A percentile compares a stretch with the other conserved stretches of the same genome.
phyloP scores from a whole-genome alignment of 1,140 invertebrate genomes.

The Chironomus striatipennis region DNA sequence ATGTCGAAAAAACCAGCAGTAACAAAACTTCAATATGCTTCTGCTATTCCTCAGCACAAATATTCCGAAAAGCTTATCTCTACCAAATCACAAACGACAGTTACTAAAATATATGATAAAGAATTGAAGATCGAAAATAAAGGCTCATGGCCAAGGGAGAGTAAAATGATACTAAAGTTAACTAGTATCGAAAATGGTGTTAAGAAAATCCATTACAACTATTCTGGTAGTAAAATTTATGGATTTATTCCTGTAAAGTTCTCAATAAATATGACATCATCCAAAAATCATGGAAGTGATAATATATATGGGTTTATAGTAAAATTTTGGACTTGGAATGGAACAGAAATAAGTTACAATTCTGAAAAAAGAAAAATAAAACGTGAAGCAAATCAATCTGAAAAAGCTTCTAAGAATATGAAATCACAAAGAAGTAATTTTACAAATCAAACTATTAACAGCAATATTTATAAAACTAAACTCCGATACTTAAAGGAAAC shows the following conservation, averaged over 20 bases:
- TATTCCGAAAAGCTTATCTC: constrained; percentile 44
- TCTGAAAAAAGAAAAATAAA: background rate
- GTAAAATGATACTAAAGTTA: constrained; percentile 51
- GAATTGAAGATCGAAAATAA: constrained; percentile 54
- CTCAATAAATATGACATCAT: constrained; percentile 40
- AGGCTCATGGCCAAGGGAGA: constrained; percentile 54
- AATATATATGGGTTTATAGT: constrained; percentile 61
- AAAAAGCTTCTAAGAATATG: constrained; percentile 21
- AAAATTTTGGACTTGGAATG: constrained; percentile 70
- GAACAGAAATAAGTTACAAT: constrained; percentile 6
- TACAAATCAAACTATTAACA: background rate
- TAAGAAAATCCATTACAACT: constrained; percentile 44
- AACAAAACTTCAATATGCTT: constrained; percentile 29
- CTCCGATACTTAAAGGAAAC: constrained; percentile 48
- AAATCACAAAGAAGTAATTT: constrained; percentile 24
- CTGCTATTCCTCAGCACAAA: constrained; percentile 37
- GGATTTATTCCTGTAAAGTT: constrained; percentile 58
- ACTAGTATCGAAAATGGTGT: constrained; percentile 45
- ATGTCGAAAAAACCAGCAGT: constrained; percentile 39
- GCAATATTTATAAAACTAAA: constrained; percentile 11
- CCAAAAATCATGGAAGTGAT: constrained; percentile 41
- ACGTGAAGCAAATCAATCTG: background rate
- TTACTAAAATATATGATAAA: constrained; percentile 45
- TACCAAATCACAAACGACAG: constrained; percentile 45
- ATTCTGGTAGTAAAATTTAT: constrained; percentile 51